These are phyloP conservation scores for Ladona fulva DNA, from an alignment of 1,140 invertebrate genomes.

Conservation along the genomic window DNA sequence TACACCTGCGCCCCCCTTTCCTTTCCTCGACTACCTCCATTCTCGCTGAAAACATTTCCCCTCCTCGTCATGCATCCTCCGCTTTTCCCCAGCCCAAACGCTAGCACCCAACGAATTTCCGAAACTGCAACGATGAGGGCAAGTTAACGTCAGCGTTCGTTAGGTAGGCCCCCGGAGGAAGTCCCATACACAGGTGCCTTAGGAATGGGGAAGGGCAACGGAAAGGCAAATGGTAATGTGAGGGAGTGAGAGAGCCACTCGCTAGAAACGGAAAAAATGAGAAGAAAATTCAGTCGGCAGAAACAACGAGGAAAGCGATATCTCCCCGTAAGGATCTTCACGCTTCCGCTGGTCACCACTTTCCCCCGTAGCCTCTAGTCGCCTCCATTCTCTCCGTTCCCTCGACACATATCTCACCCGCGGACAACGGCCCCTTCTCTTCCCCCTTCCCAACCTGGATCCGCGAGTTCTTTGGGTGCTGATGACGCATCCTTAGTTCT, in stretches of 20 bases:
- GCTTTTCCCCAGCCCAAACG: background rate
- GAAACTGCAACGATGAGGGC: background rate
- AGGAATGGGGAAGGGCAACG: too few species aligned
- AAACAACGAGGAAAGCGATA: background rate
- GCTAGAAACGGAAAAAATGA: background rate
- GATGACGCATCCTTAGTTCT: too few species aligned
- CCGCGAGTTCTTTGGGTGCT: background rate
- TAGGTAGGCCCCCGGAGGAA: too few species aligned
- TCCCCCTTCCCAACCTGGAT: background rate
- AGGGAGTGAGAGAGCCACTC: background rate
- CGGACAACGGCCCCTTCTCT: background rate
- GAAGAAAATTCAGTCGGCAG: background rate
- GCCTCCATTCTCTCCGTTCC: background rate
- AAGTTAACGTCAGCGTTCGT: too few species aligned
- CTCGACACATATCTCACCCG: background rate
- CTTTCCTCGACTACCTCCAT: background rate
- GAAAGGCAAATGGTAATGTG: background rate
- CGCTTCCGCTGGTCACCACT: background rate
- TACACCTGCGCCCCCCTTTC: background rate
- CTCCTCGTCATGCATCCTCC: background rate
- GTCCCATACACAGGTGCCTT: too few species aligned
- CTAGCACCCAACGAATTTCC: background rate
- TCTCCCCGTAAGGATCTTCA: background rate
- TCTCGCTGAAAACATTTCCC: background rate
- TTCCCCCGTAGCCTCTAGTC: background rate